phyloP scores from a whole-genome alignment of 1,140 invertebrate genomes.

The Maniola jurtina region DNA sequence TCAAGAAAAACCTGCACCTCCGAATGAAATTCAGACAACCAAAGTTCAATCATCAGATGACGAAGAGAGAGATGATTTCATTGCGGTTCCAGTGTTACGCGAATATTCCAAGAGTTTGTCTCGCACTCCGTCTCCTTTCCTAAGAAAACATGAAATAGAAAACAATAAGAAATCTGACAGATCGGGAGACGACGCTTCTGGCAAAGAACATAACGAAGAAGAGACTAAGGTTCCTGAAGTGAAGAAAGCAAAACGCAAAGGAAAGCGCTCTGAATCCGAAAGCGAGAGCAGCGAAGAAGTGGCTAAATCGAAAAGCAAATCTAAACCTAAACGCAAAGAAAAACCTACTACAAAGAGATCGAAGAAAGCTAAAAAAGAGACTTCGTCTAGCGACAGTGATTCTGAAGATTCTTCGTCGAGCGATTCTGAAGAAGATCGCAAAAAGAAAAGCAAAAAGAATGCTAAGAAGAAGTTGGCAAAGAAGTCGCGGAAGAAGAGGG shows the following conservation, averaged over 20 bases:
- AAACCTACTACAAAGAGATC: conserved; percentile 70
- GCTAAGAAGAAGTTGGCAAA: conserved; percentile 74
- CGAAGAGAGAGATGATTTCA: conserved; percentile 64
- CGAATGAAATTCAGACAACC: conserved; percentile 53
- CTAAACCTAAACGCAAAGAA: conserved; percentile 75
- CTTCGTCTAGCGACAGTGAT: conserved; percentile 79
- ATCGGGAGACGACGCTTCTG: conserved; percentile 63
- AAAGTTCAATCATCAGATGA: conserved; percentile 69
- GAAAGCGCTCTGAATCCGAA: conserved; percentile 64
- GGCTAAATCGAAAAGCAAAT: conserved; percentile 70
- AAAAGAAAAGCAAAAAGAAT: conserved; percentile 80
- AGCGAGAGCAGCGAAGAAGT: conserved; percentile 71
- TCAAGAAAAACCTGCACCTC: conserved; percentile 48
- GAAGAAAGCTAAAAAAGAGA: conserved; percentile 77
- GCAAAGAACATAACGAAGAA: conserved; percentile 65
- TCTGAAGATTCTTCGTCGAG: conserved; percentile 81
- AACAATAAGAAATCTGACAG: conserved; percentile 71
- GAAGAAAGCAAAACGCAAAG: conserved; percentile 69
- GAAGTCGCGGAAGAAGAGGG: conserved; percentile 74
- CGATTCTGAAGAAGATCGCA: conserved; percentile 81
- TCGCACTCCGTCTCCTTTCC: conserved; percentile 88
- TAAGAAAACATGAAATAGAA: conserved; percentile 87
- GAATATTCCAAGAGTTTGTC: conserved; percentile 85
- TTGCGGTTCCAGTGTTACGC: conserved; percentile 55
- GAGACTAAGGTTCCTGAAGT: conserved; percentile 49